Conservation (phyloP, 1,140 invertebrate genomes). For the Drosophila yakuba region DNA sequence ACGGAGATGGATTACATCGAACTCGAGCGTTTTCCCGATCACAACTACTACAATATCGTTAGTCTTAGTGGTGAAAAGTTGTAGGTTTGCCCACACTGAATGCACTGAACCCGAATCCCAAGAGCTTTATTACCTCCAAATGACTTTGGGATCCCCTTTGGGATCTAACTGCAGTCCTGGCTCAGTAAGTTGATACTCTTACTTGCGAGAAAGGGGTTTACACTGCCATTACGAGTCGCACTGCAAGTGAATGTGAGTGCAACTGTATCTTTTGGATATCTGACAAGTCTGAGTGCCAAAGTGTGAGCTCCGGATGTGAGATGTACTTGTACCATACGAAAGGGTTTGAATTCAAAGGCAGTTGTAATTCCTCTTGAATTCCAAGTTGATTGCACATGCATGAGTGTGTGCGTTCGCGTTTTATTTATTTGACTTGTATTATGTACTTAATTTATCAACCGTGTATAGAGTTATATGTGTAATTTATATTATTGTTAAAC, state of each 20-base stretch:
- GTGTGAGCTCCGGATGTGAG: not conserved
- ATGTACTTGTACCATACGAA: not conserved
- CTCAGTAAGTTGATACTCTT: conserved; percentile 2
- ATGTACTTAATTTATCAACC: conserved; percentile 38
- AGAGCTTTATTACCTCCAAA: conserved; percentile 58
- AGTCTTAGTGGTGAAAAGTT: conserved; percentile 94
- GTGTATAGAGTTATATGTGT: conserved; percentile 27
- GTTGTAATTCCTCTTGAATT: conserved; percentile 28
- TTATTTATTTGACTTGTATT: conserved; percentile 44
- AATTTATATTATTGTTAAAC: conserved; percentile 29
- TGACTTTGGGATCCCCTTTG: conserved; percentile 9
- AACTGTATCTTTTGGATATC: not conserved
- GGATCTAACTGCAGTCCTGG: conserved; percentile 11
- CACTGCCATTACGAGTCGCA: conserved; percentile 25
- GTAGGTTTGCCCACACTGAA: conserved; percentile 83
- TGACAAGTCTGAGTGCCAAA: conserved; percentile 13
- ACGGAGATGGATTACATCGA: conserved; percentile 97
- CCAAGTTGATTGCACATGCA: conserved; percentile 11
- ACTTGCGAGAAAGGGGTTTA: conserved; percentile 4
- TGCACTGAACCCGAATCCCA: conserved; percentile 55
- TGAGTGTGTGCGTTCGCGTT: conserved; percentile 28
- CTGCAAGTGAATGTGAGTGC: not conserved
- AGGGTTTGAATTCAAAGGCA: not conserved
- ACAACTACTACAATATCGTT: conserved; percentile 96
- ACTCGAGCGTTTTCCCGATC: conserved; percentile 95